Conservation (phyloP, 2,113 vertebrate species). For the Sebastes schlegelii region DNA sequence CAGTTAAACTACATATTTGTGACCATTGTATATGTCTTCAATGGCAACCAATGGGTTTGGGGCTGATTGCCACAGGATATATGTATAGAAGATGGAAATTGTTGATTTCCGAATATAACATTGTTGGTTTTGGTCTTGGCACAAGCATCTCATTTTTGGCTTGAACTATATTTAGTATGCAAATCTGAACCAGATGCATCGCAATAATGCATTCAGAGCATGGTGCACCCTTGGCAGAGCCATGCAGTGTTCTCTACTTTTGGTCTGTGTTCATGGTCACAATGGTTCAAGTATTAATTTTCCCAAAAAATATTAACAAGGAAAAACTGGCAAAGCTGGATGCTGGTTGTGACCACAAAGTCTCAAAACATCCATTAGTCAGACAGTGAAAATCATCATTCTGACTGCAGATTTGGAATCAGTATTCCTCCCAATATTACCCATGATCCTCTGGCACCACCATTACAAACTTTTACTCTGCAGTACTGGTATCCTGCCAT, state of each 20-base stretch:
- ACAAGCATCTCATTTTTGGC: background rate
- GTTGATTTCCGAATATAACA: background rate
- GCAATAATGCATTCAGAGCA: constrained; percentile 17
- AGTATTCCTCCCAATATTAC: background rate
- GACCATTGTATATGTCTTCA: background rate
- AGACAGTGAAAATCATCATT: background rate
- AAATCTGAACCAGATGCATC: background rate
- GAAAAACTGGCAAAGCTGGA: background rate
- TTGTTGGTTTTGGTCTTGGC: constrained; percentile 1
- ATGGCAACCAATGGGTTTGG: background rate
- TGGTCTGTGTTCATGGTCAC: constrained; percentile 12
- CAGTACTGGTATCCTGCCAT: background rate
- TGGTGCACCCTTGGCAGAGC: constrained; percentile 5
- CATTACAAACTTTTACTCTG: constrained; percentile 8
- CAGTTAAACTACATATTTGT: background rate
- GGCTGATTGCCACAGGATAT: background rate
- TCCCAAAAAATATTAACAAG: background rate
- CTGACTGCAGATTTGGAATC: constrained; percentile 6
- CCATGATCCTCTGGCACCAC: background rate
- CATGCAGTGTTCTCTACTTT: background rate
- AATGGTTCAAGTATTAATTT: constrained; percentile 2
- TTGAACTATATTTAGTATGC: background rate
- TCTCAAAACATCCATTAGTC: constrained; percentile 2
- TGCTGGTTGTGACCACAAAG: constrained; percentile 9
- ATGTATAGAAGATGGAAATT: background rate